Evolutionary conservation across 2,888 invertebrate genomes (phyloP).

Genomic region (Coleophora flavipennella): DNA sequence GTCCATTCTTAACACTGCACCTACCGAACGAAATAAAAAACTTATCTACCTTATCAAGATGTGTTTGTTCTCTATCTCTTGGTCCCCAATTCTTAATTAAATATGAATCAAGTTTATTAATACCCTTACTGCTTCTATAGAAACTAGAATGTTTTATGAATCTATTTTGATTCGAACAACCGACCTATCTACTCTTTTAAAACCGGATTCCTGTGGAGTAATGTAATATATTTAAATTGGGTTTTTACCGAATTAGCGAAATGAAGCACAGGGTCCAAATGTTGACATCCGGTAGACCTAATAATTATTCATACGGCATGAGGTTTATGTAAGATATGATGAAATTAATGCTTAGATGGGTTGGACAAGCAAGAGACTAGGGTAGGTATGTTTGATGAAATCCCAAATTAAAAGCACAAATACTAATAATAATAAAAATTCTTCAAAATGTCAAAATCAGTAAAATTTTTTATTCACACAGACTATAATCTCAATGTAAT

Average conservation of each 20-base stretch:
- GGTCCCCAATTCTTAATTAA: too few relatives aligned
- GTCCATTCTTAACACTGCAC: too few relatives aligned
- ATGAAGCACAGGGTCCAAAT: background rate
- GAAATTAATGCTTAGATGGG: conserved; percentile 11
- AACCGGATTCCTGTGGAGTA: conserved; percentile 27
- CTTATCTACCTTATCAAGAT: too few relatives aligned
- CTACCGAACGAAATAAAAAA: too few relatives aligned
- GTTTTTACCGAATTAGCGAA: conserved; percentile 21
- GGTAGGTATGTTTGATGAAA: conserved; percentile 20
- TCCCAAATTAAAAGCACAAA: conserved; percentile 1
- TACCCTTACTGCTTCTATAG: too few relatives aligned
- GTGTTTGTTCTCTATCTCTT: too few relatives aligned
- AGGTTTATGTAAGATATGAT: conserved; percentile 12
- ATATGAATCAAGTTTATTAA: too few relatives aligned
- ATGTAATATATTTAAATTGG: conserved; percentile 10
- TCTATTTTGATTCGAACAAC: background rate
- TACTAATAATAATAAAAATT: too few relatives aligned
- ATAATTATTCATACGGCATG: conserved; percentile 21
- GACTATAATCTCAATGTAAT: too few relatives aligned
- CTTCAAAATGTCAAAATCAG: too few relatives aligned
- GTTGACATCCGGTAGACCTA: conserved; percentile 1
- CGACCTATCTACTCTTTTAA: background rate
- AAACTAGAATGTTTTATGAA: background rate
- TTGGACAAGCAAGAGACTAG: too few relatives aligned
- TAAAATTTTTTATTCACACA: too few relatives aligned